Base-by-base conservation (phyloP, 2,797 vertebrate species). In the Delichon dasypus region DNA sequence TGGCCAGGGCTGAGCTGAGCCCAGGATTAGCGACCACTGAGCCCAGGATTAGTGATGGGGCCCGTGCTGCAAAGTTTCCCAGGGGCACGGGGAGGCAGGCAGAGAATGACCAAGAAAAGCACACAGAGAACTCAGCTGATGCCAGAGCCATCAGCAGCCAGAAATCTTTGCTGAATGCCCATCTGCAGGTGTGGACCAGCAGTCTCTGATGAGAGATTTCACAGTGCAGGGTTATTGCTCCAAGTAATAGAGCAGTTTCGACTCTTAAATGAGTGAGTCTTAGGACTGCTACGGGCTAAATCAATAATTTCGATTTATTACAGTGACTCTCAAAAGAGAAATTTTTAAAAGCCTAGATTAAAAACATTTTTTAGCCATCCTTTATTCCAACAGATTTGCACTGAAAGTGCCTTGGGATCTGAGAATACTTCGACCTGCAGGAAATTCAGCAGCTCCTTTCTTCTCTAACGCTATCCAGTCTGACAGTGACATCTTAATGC, bases 301-400 rank as follows among this genome's bases (percentile, higher is more conserved):
- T 97, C 96, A 97, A 96, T 96, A 95, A 86, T 60, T 92, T 71
- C 32, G 75, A 96, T 95, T 96, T 95, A 97, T 68, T 78, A 77
- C 78, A 51, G 91, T 27, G 54, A 83, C 68, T 93, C 96, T 96
- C 73, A 88, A 94, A 97, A 97, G 91, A 94, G 82, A 96, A 94
- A 96, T 91, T 86, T 96, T 75, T 55, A 95, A 96, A 93, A 86
- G 84, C 76, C 27, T 68, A 73, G 85, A 97, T 94, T 93, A 94
- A 94, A 96, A 95, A 88, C 91, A 90, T 94, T 93, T 96, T 95
- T 93, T 86, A 95, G 77, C 81, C 77, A 90, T 89, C 88, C 91
- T 95, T 97, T 95, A 95, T 80, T 97, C 71, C 86, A 96, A 89
- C 79, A 90, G 88, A 91, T 93, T 95, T 90, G 67, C 84, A 73